Percentiles rank a stretch among this genome's conserved stretches.
Conservation (phyloP, 2,888 invertebrate species). For the Melinaea menophilus region DNA sequence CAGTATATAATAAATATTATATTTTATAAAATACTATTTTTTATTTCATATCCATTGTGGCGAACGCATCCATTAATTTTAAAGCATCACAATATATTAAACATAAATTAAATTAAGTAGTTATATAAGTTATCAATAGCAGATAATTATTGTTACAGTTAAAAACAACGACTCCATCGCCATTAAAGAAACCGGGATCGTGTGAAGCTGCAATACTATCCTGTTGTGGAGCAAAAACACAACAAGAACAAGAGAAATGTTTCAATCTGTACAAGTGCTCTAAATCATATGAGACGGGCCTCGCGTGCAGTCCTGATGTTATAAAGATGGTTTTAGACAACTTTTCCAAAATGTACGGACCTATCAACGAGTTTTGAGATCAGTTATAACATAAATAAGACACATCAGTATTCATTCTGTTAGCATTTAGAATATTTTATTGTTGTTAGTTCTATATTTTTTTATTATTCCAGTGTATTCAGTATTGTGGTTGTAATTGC, state of each 20-base stretch:
- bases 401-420: slow-evolving; percentile 24
- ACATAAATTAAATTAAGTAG: too few species aligned
- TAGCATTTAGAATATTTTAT: slow-evolving; percentile 9
- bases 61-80: too few species aligned
- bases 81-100: too few species aligned
- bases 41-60: too few species aligned
- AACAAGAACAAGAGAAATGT: slow-evolving; percentile 41
- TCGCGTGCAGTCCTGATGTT: slow-evolving; percentile 42
- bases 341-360: slow-evolving; percentile 48
- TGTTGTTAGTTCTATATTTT: background rate
- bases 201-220: slow-evolving; percentile 57
- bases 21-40: too few species aligned
- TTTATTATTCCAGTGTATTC: background rate
- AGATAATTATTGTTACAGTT: slow-evolving; percentile 22
- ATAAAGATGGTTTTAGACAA: slow-evolving; percentile 45
- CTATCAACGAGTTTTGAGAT: slow-evolving; percentile 10
- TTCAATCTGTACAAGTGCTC: slow-evolving; percentile 49
- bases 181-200: slow-evolving; percentile 35
- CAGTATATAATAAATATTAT: too few species aligned
- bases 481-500: background rate
- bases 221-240: slow-evolving; percentile 45
- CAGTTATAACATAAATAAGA: slow-evolving; percentile 2
- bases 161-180: slow-evolving; percentile 34
- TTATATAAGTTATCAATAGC: too few species aligned
- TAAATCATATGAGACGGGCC: slow-evolving; percentile 37